Percentiles rank a stretch among this genome's conserved stretches.
Conservation (phyloP, 2,797 vertebrate species). For the Notoglanidium macrostoma region DNA sequence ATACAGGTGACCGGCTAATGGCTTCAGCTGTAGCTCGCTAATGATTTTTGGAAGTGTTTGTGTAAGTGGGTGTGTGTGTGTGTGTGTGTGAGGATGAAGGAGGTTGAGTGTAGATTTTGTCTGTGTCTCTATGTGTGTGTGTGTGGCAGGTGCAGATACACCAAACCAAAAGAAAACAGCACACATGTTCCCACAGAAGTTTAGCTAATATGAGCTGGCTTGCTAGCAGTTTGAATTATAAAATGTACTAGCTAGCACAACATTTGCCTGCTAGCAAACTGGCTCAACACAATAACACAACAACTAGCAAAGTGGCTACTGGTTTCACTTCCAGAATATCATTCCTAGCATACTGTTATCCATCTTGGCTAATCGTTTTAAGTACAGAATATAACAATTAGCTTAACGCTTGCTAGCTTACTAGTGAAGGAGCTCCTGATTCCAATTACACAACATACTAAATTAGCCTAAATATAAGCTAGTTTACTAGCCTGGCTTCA, state of each 20-base stretch:
- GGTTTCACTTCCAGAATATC: background rate
- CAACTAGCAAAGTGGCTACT: background rate
- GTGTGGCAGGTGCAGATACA: constrained; percentile 58
- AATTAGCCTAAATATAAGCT: background rate
- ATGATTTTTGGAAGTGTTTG: constrained; percentile 54
- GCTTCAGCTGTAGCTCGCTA: constrained; percentile 63
- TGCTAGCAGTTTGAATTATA: background rate
- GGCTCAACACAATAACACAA: background rate
- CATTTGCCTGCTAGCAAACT: background rate
- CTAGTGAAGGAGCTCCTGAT: background rate
- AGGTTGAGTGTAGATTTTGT: constrained; percentile 25
- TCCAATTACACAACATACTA: background rate
- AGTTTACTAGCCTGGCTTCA: background rate
- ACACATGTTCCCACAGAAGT: constrained; percentile 2
- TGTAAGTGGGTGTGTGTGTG: constrained; percentile 16
- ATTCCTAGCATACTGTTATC: background rate
- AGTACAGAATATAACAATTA: background rate
- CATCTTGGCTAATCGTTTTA: background rate
- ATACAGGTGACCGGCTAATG: constrained; percentile 68
- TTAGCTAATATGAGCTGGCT: background rate
- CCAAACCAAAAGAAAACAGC: constrained; percentile 43
- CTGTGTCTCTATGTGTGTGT: constrained; percentile 35
- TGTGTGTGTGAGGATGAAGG: constrained; percentile 9
- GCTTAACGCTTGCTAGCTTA: background rate
- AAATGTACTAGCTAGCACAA: background rate